Evolutionary conservation across 1,140 invertebrate genomes (phyloP).

Genomic region (Zaprionus camerounensis): DNA sequence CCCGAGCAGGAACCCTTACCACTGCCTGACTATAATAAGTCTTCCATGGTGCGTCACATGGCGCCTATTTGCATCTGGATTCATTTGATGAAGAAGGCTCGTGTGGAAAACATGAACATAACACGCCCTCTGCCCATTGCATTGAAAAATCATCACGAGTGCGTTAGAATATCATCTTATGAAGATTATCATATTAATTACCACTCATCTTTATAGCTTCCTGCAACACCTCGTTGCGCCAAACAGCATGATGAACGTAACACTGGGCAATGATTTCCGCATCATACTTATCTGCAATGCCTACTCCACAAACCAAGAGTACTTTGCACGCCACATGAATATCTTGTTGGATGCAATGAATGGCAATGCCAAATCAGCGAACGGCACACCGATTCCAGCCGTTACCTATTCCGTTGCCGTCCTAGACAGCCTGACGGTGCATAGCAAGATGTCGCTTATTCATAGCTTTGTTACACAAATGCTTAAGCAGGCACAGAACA

Average conservation of each 20-base stretch:
- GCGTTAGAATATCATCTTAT: slow-evolving; percentile 63
- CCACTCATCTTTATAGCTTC: slow-evolving; percentile 86
- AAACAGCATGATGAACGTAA: slow-evolving; percentile 87
- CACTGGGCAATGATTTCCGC: slow-evolving; percentile 93
- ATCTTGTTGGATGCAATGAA: slow-evolving; percentile 94
- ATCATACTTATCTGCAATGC: slow-evolving; percentile 97
- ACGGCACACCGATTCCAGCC: slow-evolving; percentile 85
- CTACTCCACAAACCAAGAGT: slow-evolving; percentile 95
- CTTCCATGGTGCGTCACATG: slow-evolving; percentile 94
- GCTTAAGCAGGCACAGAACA: slow-evolving; percentile 87
- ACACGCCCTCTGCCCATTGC: slow-evolving; percentile 92
- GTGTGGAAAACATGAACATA: slow-evolving; percentile 91
- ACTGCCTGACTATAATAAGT: slow-evolving; percentile 94
- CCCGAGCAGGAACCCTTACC: slow-evolving; percentile 95
- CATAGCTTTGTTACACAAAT: slow-evolving; percentile 86
- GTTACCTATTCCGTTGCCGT: slow-evolving; percentile 96
- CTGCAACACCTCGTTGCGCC: slow-evolving; percentile 92
- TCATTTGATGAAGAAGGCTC: slow-evolving; percentile 96
- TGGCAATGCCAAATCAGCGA: slow-evolving; percentile 89
- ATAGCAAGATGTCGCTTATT: slow-evolving; percentile 99
- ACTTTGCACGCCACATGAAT: slow-evolving; percentile 93
- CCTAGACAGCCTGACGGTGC: slow-evolving; percentile 97
- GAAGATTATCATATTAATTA: neutral
- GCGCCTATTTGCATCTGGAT: slow-evolving; percentile 98
- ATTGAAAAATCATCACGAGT: slow-evolving; percentile 93